These are phyloP conservation scores for Acronicta aceris DNA, from an alignment of 2,888 invertebrate genomes.

Conservation along the genomic window DNA sequence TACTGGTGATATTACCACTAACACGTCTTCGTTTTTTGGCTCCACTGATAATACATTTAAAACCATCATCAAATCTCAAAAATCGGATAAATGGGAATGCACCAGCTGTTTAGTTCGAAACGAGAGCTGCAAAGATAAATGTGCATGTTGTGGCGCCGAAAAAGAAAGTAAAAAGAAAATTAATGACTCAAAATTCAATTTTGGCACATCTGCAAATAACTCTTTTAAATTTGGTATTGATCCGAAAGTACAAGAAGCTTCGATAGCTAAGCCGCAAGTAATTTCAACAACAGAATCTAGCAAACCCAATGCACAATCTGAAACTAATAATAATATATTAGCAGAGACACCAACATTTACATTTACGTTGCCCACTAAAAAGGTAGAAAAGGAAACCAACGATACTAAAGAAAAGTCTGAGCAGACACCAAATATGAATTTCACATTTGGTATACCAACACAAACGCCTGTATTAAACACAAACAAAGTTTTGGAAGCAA, in stretches of 20 bases:
- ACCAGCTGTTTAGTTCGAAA: constrained; percentile 75
- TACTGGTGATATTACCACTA: constrained; percentile 6
- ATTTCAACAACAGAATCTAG: constrained; percentile 39
- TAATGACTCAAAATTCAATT: constrained; percentile 68
- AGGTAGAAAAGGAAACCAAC: constrained; percentile 52
- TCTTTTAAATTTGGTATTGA: constrained; percentile 80
- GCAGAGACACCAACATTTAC: constrained; percentile 68
- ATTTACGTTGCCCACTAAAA: constrained; percentile 64
- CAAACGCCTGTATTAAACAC: constrained; percentile 28
- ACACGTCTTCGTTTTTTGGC: constrained; percentile 33
- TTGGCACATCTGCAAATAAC: constrained; percentile 61
- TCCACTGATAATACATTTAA: constrained; percentile 58
- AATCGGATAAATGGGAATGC: constrained; percentile 77
- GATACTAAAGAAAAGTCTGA: constrained; percentile 41
- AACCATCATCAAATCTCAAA: constrained; percentile 65
- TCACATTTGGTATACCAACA: constrained; percentile 75
- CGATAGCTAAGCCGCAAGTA: constrained; percentile 50
- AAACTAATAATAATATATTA: constrained; percentile 77
- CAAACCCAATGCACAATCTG: constrained; percentile 62
- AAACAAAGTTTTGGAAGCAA: constrained; percentile 37
- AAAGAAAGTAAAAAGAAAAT: constrained; percentile 51
- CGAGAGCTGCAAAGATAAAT: constrained; percentile 65
- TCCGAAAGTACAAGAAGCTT: constrained; percentile 63
- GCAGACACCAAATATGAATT: constrained; percentile 64
- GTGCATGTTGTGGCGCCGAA: constrained; percentile 76